Percentiles rank a stretch among this genome's conserved stretches.
phyloP scores from a whole-genome alignment of 2,797 vertebrate species.

The Avahi laniger region DNA sequence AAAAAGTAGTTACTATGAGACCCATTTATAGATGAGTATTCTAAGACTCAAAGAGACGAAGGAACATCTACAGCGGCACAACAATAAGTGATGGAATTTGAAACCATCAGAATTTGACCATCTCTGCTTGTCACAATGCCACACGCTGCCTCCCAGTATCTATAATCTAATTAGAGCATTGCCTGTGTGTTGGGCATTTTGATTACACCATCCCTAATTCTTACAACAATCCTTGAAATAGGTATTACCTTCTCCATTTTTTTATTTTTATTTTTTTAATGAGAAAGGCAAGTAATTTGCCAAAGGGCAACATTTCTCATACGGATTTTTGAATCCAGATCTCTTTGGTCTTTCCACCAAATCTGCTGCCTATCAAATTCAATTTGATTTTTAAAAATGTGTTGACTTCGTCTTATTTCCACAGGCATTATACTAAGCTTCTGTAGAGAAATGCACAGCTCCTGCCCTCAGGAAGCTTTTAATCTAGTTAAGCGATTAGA shows the following conservation, averaged over 20 bases:
- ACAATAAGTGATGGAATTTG: neutral
- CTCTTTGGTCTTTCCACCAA: neutral
- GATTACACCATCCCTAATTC: neutral
- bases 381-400: neutral
- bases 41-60: neutral
- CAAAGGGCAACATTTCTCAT: neutral
- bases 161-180: neutral
- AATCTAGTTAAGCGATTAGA: neutral
- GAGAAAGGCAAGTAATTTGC: constrained; percentile 8
- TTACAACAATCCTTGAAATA: neutral
- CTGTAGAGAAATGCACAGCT: neutral
- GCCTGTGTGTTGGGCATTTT: neutral
- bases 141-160: neutral
- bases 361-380: neutral
- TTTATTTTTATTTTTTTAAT: neutral
- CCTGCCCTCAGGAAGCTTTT: constrained; percentile 8
- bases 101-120: neutral
- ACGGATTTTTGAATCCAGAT: neutral
- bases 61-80: neutral
- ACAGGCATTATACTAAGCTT: neutral
- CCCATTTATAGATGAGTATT: neutral
- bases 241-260: neutral
- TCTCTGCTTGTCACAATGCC: neutral
- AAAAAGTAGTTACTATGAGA: neutral
- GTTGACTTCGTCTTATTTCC: neutral